phyloP scores from a whole-genome alignment of 2,888 invertebrate species.

The Pollenia griseotomentosa region DNA sequence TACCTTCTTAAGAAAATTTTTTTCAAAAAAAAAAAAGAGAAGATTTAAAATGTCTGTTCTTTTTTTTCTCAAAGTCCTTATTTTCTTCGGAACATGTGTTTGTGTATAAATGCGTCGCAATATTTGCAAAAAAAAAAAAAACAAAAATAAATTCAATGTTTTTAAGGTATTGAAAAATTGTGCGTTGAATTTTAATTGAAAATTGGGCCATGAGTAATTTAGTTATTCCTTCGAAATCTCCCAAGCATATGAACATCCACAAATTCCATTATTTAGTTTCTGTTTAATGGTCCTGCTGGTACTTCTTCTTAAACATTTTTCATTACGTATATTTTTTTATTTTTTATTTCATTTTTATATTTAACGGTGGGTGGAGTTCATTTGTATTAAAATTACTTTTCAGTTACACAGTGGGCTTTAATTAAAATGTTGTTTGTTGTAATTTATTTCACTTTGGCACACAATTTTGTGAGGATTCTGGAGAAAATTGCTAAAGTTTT shows the following conservation, averaged over 20 bases:
- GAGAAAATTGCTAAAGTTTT: not conserved
- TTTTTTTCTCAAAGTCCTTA: conserved; percentile 26
- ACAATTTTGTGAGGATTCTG: conserved; percentile 67
- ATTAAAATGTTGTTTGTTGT: conserved; percentile 74
- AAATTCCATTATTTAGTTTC: conserved; percentile 66
- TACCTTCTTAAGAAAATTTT: conserved; percentile 55
- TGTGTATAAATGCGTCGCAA: conserved; percentile 16
- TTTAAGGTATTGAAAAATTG: conserved; percentile 77
- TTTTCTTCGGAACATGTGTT: conserved; percentile 9
- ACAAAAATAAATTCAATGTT: conserved; percentile 42
- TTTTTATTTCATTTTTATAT: conserved; percentile 31
- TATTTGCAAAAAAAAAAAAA: conserved; percentile 21
- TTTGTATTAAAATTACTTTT: conserved; percentile 75
- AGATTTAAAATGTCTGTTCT: conserved; percentile 52
- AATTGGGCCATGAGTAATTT: conserved; percentile 77
- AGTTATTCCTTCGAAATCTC: conserved; percentile 65
- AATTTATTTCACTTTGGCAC: conserved; percentile 72
- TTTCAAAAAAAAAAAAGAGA: conserved; percentile 21
- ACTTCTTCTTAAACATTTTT: conserved; percentile 58
- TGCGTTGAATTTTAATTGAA: conserved; percentile 78
- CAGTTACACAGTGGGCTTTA: conserved; percentile 74
- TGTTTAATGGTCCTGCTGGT: conserved; percentile 60
- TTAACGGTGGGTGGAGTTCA: conserved; percentile 76
- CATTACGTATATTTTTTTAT: conserved; percentile 25
- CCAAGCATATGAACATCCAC: conserved; percentile 21